A percentile compares a stretch with the other conserved stretches of the same genome.
Conservation (phyloP, 2,797 vertebrate genomes). For the Acrocephalus scirpaceus region DNA sequence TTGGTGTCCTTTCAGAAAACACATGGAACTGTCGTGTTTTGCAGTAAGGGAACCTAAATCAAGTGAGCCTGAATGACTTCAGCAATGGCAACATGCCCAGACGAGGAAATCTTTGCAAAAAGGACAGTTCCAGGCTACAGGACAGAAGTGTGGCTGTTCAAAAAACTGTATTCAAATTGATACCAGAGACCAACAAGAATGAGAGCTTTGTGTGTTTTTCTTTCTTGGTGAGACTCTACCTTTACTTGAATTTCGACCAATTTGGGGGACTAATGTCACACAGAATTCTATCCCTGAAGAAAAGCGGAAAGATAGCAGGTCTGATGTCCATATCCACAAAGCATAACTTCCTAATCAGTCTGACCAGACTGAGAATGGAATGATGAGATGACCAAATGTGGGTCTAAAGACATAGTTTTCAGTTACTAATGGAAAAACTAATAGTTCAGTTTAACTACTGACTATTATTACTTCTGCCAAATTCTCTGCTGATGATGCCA, state of each 20-base stretch:
- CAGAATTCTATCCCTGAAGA: neutral
- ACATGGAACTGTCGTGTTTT: neutral
- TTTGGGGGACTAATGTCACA: neutral
- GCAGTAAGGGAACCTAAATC: neutral
- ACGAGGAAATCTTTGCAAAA: neutral
- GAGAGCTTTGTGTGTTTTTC: neutral
- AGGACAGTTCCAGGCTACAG: neutral
- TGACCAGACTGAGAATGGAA: neutral
- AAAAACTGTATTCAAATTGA: neutral
- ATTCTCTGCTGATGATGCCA: neutral
- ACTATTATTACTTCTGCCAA: neutral
- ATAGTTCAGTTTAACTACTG: neutral
- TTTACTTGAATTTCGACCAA: neutral
- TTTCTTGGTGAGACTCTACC: neutral
- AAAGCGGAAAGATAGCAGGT: neutral
- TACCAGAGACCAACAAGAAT: neutral
- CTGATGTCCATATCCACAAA: neutral
- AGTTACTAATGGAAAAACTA: neutral
- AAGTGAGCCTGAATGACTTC: neutral
- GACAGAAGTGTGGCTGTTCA: neutral
- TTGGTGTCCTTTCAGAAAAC: neutral
- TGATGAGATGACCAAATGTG: neutral
- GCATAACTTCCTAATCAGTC: neutral
- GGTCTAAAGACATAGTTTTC: neutral
- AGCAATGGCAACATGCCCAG: neutral